phyloP scores from a whole-genome alignment of 2,797 vertebrate genomes.

The Rhabdophis nuchalis region DNA sequence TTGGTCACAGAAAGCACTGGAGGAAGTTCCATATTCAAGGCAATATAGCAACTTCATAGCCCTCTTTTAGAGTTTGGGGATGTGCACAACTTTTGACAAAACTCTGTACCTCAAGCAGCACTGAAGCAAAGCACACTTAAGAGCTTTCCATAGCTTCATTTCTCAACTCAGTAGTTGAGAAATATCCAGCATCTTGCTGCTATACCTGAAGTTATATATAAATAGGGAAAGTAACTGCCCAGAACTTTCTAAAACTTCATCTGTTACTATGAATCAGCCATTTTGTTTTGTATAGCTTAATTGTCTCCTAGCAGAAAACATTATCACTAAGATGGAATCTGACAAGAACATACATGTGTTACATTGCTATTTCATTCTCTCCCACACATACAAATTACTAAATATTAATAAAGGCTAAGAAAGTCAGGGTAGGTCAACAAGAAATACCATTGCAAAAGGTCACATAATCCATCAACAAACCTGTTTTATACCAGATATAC shows the following conservation, averaged over 20 bases:
- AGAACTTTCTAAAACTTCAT: background rate
- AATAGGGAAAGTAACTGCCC: background rate
- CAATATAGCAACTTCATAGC: background rate
- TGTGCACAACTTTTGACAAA: background rate
- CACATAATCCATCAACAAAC: conserved; percentile 25
- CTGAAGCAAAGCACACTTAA: background rate
- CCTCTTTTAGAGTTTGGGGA: background rate
- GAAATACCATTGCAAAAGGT: background rate
- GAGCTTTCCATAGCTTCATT: background rate
- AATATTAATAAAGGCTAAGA: background rate
- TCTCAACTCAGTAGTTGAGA: background rate
- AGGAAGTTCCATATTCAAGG: background rate
- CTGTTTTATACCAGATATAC: conserved; percentile 1
- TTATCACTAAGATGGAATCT: background rate
- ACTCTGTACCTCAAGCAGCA: background rate
- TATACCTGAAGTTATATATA: background rate
- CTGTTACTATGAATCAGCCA: background rate
- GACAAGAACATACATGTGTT: background rate
- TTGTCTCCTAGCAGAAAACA: background rate
- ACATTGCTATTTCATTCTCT: background rate
- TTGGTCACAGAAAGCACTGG: background rate
- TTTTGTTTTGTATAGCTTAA: background rate
- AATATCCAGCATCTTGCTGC: background rate
- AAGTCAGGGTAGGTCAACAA: background rate
- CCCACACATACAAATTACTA: background rate